A percentile compares a stretch with the other conserved stretches of the same genome.
Evolutionary conservation across 64 coral and sea anemone species (phyloP).

Genomic region (Exaiptasia diaphana): DNA sequence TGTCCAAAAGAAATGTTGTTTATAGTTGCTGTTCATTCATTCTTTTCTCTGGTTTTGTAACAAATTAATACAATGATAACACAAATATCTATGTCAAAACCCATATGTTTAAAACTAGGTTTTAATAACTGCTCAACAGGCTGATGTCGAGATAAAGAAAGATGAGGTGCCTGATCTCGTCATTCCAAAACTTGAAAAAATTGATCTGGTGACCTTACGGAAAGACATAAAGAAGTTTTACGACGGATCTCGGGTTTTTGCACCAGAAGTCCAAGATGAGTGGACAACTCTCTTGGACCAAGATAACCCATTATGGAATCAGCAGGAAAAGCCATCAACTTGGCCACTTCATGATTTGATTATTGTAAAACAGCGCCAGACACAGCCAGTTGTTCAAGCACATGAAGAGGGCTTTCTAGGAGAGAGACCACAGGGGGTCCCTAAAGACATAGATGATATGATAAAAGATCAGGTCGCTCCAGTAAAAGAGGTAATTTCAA

Average conservation of each 20-base stretch:
- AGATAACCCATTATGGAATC: background rate
- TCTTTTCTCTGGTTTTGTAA: no score
- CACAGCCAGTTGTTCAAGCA: background rate
- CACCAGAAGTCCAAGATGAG: background rate
- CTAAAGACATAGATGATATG: slow-evolving; percentile 16
- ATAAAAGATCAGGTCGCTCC: background rate
- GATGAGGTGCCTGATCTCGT: slow-evolving; percentile 17
- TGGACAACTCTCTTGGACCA: background rate
- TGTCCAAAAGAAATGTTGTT: no score
- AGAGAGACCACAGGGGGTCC: background rate
- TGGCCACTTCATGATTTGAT: slow-evolving; percentile 7
- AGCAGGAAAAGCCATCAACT: background rate
- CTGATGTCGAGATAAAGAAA: background rate
- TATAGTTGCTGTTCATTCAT: no score
- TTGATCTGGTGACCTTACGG: background rate
- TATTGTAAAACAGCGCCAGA: background rate
- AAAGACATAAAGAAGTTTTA: slow-evolving; percentile 44
- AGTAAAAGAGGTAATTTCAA: slow-evolving; percentile 26
- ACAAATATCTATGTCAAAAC: background rate
- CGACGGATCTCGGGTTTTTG: slow-evolving; percentile 18
- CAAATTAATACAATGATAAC: background rate
- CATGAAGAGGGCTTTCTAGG: slow-evolving; percentile 2
- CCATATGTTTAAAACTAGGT: no score
- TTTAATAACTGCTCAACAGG: background rate
- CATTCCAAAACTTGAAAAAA: slow-evolving; percentile 7